phyloP scores from a whole-genome alignment of 2,797 vertebrate genomes.

The Cheirogaleus major region DNA sequence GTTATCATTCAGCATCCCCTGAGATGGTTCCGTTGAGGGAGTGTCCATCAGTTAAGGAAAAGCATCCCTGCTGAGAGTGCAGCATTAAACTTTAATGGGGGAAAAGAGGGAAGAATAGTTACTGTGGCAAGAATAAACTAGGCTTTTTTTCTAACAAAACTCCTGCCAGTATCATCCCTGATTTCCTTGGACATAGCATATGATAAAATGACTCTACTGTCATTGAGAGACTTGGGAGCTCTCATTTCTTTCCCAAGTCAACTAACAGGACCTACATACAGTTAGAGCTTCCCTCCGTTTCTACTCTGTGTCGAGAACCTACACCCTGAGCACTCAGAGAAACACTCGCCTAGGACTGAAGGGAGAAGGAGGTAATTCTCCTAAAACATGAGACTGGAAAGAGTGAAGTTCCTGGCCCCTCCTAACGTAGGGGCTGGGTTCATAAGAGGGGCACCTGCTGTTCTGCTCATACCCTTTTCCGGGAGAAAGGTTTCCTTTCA shows the following conservation, averaged over 20 bases:
- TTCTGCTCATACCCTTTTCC: not conserved
- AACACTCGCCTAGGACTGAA: not conserved
- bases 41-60: not conserved
- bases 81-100: conserved; percentile 40
- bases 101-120: not conserved
- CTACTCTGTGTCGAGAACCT: not conserved
- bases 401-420: not conserved
- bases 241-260: not conserved
- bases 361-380: not conserved
- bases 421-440: not conserved
- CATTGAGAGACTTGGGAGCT: not conserved
- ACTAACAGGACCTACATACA: not conserved
- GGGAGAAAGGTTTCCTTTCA: not conserved
- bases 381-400: not conserved
- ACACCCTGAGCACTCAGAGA: not conserved
- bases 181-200: not conserved
- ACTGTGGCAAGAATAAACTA: conserved; percentile 1
- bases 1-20: not conserved
- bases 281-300: not conserved
- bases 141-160: not conserved
- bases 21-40: not conserved
- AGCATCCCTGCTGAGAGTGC: not conserved
- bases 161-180: not conserved
- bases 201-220: not conserved
- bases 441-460: not conserved